Conservation (phyloP, 2,113 vertebrate species). For the Porphyrio hochstetteri region DNA sequence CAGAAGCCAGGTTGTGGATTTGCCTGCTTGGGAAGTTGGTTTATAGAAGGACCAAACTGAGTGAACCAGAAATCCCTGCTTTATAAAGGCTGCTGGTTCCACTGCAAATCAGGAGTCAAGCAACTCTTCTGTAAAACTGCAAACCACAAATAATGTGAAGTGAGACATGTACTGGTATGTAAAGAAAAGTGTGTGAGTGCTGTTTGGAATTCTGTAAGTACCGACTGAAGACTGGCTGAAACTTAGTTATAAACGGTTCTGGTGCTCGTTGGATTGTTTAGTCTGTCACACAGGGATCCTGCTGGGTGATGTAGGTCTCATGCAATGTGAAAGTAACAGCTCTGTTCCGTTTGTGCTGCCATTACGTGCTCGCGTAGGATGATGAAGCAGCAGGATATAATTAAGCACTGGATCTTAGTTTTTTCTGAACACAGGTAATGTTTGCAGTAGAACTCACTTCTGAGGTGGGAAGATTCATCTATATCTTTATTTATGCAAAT, state of each 20-base stretch:
- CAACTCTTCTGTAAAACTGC: neutral
- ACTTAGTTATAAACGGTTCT: neutral
- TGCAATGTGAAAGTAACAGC: neutral
- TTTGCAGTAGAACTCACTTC: neutral
- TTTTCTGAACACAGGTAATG: neutral
- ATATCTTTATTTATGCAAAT: fast-evolving
- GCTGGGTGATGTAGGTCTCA: neutral
- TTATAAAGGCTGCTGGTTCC: neutral
- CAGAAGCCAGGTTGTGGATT: neutral
- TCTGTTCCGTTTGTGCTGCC: neutral
- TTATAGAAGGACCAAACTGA: neutral
- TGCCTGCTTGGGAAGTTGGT: neutral
- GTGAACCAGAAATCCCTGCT: neutral
- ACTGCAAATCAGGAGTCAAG: neutral
- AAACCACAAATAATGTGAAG: neutral
- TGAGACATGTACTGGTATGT: fast-evolving
- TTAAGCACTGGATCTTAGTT: neutral
- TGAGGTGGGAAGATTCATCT: neutral
- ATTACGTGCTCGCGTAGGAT: fast-evolving
- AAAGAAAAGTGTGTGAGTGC: neutral
- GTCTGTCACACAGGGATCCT: neutral
- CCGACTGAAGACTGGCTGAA: neutral
- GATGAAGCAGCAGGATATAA: neutral
- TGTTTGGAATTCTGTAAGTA: neutral
- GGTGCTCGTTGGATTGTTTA: neutral